Evolutionary conservation across 2,113 vertebrate genomes (phyloP).

Genomic region (Echinops telfairi): DNA sequence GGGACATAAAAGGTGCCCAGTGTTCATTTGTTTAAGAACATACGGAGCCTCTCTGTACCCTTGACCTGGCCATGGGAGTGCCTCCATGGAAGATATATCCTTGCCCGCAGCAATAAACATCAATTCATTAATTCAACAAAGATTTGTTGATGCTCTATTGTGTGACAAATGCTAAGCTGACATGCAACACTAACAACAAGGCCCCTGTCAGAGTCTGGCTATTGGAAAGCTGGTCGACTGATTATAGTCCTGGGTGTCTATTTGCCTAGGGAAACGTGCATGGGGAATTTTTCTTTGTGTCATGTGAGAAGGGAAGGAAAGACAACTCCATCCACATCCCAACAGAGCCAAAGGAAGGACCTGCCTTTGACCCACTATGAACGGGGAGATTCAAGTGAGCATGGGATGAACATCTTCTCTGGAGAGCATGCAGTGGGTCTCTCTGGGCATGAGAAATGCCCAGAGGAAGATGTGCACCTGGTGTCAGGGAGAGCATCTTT

Average conservation of each 20-base stretch:
- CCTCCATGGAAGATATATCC: neutral
- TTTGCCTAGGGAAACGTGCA: neutral
- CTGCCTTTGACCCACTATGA: neutral
- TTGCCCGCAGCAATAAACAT: neutral
- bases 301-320: neutral
- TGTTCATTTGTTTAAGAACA: neutral
- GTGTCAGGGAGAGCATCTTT: neutral
- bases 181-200: neutral
- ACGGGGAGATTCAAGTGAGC: neutral
- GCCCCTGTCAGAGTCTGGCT: neutral
- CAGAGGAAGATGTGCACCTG: neutral
- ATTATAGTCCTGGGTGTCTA: no score
- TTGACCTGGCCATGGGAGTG: neutral
- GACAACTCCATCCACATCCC: neutral
- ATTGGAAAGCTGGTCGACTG: no score
- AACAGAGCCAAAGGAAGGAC: neutral
- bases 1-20: neutral
- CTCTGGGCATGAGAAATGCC: neutral
- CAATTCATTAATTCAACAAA: constrained; percentile 1
- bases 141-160: neutral
- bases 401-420: neutral
- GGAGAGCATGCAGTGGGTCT: neutral
- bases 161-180: neutral
- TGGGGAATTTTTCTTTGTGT: neutral
- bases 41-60: neutral